These are phyloP conservation scores for Clamator glandarius DNA, from an alignment of 2,797 vertebrate genomes.

Conservation along the genomic window DNA sequence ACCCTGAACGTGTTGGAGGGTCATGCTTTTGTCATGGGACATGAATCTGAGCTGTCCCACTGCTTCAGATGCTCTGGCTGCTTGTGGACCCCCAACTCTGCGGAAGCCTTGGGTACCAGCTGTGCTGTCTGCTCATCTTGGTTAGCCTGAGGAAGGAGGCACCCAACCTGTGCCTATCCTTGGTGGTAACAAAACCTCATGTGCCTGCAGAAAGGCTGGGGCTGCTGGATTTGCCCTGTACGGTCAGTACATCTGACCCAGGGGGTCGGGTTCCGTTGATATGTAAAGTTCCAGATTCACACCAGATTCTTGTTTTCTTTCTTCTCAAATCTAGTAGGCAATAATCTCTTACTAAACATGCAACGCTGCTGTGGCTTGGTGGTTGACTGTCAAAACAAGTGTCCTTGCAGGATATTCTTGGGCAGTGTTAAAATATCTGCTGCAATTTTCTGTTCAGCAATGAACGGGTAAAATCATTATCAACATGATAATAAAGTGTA, in stretches of 20 bases:
- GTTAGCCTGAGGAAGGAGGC: not conserved
- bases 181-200: too few relatives aligned
- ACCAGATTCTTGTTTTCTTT: not conserved
- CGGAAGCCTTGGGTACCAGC: not conserved
- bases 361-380: not conserved
- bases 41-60: not conserved
- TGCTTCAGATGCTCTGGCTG: not conserved
- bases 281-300: not conserved
- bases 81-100: fast-evolving
- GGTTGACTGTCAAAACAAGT: not conserved
- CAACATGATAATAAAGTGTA: not conserved
- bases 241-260: not conserved
- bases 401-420: not conserved
- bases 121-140: not conserved
- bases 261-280: not conserved
- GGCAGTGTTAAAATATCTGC: not conserved
- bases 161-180: not conserved
- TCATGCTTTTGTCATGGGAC: not conserved
- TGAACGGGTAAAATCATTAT: not conserved
- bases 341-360: not conserved
- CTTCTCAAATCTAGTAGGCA: not conserved
- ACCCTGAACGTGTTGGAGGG: not conserved
- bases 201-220: too few relatives aligned
- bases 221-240: not conserved
- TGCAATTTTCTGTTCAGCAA: not conserved